These are phyloP conservation scores for Aythya baeri DNA, from an alignment of 2,113 vertebrate genomes.

Conservation along the genomic window DNA sequence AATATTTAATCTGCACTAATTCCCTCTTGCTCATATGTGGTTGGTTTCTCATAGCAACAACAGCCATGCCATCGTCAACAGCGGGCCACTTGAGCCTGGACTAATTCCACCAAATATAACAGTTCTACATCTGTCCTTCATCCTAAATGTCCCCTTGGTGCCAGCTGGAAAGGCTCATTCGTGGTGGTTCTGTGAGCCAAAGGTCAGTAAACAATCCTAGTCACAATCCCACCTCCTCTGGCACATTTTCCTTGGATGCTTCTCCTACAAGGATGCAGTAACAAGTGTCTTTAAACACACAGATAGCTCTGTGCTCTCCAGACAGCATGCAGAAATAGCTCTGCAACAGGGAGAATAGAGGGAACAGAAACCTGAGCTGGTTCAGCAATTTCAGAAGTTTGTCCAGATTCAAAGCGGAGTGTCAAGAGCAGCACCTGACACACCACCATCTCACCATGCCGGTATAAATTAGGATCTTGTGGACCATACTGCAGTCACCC, in stretches of 20 bases:
- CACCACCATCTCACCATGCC: not conserved
- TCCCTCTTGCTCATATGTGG: not conserved
- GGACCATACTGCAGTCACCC: not conserved
- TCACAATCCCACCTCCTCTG: not conserved
- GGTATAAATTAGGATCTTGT: not conserved
- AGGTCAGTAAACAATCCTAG: not conserved
- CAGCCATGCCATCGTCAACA: not conserved
- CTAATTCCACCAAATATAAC: not conserved
- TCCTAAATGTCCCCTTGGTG: not conserved
- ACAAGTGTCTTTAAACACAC: not conserved
- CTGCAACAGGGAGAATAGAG: not conserved
- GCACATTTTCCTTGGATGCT: not conserved
- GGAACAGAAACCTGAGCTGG: not conserved
- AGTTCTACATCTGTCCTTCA: not conserved
- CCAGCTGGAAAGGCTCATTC: not conserved
- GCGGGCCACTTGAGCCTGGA: not conserved
- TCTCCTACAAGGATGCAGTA: not conserved
- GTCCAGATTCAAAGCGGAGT: not conserved
- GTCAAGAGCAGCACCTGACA: not conserved
- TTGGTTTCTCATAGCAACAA: slow-evolving; percentile 41
- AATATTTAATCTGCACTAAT: slow-evolving; percentile 3
- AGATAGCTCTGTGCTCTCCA: not conserved
- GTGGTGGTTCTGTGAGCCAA: not conserved
- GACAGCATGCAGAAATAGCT: not conserved
- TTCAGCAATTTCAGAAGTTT: not conserved